These are phyloP conservation scores for Hyalella azteca DNA, from an alignment of 2,888 invertebrate species.

Conservation along the genomic window DNA sequence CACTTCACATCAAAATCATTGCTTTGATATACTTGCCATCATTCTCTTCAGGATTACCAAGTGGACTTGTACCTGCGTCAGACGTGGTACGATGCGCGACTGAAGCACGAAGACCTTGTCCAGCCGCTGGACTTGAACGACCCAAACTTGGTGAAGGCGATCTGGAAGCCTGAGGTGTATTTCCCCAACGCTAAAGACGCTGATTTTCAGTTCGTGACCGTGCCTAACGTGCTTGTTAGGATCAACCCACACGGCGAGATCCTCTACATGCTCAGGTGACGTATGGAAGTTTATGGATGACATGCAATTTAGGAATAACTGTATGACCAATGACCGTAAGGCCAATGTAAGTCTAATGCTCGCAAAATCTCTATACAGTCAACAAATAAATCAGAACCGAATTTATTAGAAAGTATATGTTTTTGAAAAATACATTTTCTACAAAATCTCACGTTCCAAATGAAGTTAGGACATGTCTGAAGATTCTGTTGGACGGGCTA, in stretches of 20 bases:
- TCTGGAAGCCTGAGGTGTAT: slow-evolving; percentile 66
- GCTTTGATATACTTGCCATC: not conserved
- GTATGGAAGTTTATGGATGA: too few species aligned
- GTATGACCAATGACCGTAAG: too few species aligned
- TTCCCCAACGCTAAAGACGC: slow-evolving; percentile 66
- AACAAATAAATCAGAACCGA: too few species aligned
- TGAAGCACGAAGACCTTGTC: slow-evolving; percentile 63
- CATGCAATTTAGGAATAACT: too few species aligned
- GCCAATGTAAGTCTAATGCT: too few species aligned
- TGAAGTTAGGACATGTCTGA: too few species aligned
- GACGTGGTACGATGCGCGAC: slow-evolving; percentile 65
- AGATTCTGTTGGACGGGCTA: too few species aligned
- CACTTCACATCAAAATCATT: too few species aligned
- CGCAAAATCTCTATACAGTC: too few species aligned
- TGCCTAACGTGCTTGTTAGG: slow-evolving; percentile 66
- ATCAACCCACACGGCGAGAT: slow-evolving; percentile 66
- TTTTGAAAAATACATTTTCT: too few species aligned
- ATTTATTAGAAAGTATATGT: too few species aligned
- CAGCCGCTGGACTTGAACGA: slow-evolving; percentile 65
- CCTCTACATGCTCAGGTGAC: slow-evolving; percentile 66
- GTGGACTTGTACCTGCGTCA: slow-evolving; percentile 66
- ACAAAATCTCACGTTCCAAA: too few species aligned
- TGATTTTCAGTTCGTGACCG: slow-evolving; percentile 66
- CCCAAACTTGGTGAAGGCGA: slow-evolving; percentile 65
- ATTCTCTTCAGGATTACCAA: slow-evolving; percentile 64